Conservation (phyloP, 2,113 vertebrate species). For the Phaetusa simplex region DNA sequence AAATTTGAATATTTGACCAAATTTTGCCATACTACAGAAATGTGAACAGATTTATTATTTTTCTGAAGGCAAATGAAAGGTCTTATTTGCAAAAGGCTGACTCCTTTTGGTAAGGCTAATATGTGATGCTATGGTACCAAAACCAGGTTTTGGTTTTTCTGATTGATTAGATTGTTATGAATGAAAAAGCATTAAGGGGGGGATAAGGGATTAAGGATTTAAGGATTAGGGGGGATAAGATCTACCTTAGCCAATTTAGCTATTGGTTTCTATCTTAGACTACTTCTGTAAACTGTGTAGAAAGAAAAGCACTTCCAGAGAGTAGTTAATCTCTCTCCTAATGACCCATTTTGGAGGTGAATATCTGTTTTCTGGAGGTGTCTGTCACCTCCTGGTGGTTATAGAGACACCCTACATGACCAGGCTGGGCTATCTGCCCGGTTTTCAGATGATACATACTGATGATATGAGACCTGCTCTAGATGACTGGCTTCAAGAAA, state of each 20-base stretch:
- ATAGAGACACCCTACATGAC: background rate
- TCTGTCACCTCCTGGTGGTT: background rate
- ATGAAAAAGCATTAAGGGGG: background rate
- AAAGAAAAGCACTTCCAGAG: background rate
- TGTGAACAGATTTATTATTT: fast-evolving
- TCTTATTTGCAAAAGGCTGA: background rate
- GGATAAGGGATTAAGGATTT: no score
- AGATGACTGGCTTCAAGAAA: background rate
- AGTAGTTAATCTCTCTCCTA: background rate
- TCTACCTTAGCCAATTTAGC: background rate
- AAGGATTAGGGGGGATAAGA: background rate
- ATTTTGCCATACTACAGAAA: background rate
- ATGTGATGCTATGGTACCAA: background rate
- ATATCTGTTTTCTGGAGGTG: background rate
- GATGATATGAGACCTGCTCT: background rate
- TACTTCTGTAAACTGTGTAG: background rate
- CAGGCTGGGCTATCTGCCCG: background rate
- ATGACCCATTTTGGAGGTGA: background rate
- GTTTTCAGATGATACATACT: background rate
- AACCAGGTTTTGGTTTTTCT: background rate
- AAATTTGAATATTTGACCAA: background rate
- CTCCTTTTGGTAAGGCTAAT: background rate
- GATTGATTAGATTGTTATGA: background rate
- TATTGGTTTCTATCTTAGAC: background rate
- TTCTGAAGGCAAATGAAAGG: background rate